A percentile compares a stretch with the other conserved stretches of the same genome.
phyloP scores from a whole-genome alignment of 2,888 invertebrate species.

The Athalia rosae region DNA sequence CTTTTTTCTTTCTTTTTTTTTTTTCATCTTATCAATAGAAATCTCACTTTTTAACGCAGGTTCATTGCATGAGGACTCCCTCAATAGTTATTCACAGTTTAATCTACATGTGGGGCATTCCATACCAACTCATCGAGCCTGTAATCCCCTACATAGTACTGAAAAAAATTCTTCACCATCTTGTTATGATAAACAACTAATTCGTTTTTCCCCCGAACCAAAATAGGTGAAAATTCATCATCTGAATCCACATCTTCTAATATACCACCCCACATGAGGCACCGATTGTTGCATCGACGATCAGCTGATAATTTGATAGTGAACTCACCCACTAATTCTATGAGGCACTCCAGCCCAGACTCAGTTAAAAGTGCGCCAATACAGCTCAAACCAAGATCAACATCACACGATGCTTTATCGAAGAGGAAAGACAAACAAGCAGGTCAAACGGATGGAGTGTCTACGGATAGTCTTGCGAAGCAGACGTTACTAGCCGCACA shows the following conservation, averaged over 20 bases:
- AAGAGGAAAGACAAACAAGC: conserved; percentile 61
- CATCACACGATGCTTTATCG: conserved; percentile 67
- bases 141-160: too few relatives aligned
- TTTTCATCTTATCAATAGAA: too few relatives aligned
- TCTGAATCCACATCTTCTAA: conserved; percentile 68
- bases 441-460: conserved; percentile 64
- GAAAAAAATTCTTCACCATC: too few relatives aligned
- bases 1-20: conserved; percentile 11
- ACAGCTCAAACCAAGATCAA: conserved; percentile 67
- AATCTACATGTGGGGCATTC: too few relatives aligned
- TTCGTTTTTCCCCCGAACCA: background rate
- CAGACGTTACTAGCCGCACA: conserved; percentile 87
- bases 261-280: conserved; percentile 61
- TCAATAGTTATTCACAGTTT: too few relatives aligned
- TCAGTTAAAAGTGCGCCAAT: conserved; percentile 69
- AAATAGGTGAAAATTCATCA: conserved; percentile 65
- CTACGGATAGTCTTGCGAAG: conserved; percentile 82
- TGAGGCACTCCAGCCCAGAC: conserved; percentile 70
- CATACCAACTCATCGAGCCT: too few relatives aligned
- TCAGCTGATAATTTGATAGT: conserved; percentile 70
- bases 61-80: too few relatives aligned
- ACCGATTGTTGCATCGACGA: conserved; percentile 66
- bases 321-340: conserved; percentile 67
- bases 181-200: conserved; percentile 15
- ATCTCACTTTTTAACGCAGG: too few relatives aligned